Evolutionary conservation across 2,797 vertebrate species (phyloP), one percentile per base, ranked within the genome.

Genomic region (Gymnothorax reevesii): DNA sequence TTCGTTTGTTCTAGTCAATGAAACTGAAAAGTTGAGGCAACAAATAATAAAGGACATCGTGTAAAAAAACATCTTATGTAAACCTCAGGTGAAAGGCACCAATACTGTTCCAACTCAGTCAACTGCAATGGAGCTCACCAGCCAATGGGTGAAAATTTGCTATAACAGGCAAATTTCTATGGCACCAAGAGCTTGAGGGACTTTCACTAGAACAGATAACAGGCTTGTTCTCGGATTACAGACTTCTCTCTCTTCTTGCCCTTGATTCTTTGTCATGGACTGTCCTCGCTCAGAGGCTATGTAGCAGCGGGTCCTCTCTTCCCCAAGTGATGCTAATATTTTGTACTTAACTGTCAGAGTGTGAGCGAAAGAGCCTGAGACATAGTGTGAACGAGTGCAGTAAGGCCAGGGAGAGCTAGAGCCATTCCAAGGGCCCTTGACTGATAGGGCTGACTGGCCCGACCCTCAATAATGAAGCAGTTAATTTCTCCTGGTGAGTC

Each of bases 261-360:
- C 69, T 49, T 77, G 12, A 15, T n/a, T 20, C 75, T 54, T 15
- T 33, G 2, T n/a, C 59, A 10, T 20, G 62, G 85, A 12, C 22
- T 62, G 57, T 82, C 42, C 22, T 15, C 52, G 59, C 33, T 77
- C 17, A 15, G 57, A 57, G n/a, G 75, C 20, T 25, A 62, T 64
- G 57, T 54, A 22, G 54, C 49, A 10, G 4, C 10, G 13, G 62
- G 62, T 22, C 62, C 20, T 22, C 62, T n/a, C 62, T 22, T 64
- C 62, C 7, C 4, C 62, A 64, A 7, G 20, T 64, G 20, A 22
- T 22, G 33, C 85, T 92, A 90, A 93, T 91, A 92, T 75, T 92
- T 57, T 84, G 42, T 84, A 52, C 86, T 88, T 89, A 88, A 88
- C 87, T 90, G 88, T 90, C 91, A 90, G 89, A 87, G 86, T 89